A percentile compares a stretch with the other conserved stretches of the same genome.
Evolutionary conservation across 2,797 vertebrate genomes (phyloP).

Genomic region (Paratrypauchen microcephalus): DNA sequence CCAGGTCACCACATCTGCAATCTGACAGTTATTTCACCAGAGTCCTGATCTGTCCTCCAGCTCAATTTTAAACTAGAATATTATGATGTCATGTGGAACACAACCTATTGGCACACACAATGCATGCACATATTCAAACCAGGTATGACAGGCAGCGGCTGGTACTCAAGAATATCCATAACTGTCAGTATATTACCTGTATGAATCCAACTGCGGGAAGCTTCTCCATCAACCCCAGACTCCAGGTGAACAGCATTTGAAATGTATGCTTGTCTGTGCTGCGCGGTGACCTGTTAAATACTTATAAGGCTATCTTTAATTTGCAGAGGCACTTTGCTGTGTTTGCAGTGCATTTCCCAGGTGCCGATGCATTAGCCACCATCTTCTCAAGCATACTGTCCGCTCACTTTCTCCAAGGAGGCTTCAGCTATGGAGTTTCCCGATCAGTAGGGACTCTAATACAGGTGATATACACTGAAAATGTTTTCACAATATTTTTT

Average conservation of each 20-base stretch:
- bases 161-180: constrained; percentile 90
- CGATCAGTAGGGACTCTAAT: constrained; percentile 75
- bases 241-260: constrained; percentile 76
- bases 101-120: not conserved
- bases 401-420: constrained; percentile 79
- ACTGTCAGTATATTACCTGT: constrained; percentile 90
- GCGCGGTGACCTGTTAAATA: not conserved
- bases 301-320: not conserved
- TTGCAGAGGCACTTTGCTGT: constrained; percentile 76
- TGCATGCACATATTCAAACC: not conserved
- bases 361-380: constrained; percentile 71
- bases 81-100: too few relatives aligned
- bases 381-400: constrained; percentile 82
- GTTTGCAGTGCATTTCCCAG: constrained; percentile 79
- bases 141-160: constrained; percentile 97
- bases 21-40: too few relatives aligned
- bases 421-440: constrained; percentile 80
- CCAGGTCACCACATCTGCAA: too few relatives aligned
- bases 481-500: not conserved
- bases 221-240: constrained; percentile 90
- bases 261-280: not conserved
- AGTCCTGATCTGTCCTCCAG: too few relatives aligned
- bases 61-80: too few relatives aligned
- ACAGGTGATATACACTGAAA: constrained; percentile 51
- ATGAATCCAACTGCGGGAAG: constrained; percentile 93